Percentiles rank a stretch among this genome's conserved stretches.
Conservation (phyloP, 2,888 invertebrate genomes). For the Cecidostiba fungosa region DNA sequence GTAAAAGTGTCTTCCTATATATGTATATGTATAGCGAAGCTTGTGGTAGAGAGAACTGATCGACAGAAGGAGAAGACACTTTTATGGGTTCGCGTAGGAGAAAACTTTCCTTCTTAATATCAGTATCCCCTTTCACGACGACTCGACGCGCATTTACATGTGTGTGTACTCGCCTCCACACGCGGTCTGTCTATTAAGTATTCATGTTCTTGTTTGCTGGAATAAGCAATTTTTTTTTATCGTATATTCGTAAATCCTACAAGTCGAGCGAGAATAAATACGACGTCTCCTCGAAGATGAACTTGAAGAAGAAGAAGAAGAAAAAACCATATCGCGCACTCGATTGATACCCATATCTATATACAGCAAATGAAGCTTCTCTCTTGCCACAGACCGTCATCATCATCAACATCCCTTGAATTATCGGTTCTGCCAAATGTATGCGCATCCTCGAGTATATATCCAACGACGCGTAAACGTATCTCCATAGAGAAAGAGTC, state of each 20-base stretch:
- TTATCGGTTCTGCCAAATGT: neutral
- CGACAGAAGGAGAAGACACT: slow-evolving; percentile 61
- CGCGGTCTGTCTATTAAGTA: slow-evolving; percentile 33
- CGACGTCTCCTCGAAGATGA: neutral
- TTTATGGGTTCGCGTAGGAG: slow-evolving; percentile 54
- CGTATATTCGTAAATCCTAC: neutral
- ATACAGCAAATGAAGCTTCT: neutral
- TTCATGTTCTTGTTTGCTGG: slow-evolving; percentile 56
- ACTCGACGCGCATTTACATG: slow-evolving; percentile 15
- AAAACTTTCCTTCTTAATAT: slow-evolving; percentile 50
- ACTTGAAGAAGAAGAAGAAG: neutral
- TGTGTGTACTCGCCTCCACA: neutral
- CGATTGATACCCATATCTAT: neutral
- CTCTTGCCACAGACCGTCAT: neutral
- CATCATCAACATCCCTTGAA: neutral
- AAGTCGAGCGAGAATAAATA: neutral
- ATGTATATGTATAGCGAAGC: slow-evolving; percentile 14
- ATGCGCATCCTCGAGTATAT: neutral
- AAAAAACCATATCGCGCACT: no score
- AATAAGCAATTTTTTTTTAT: neutral
- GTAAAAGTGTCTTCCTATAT: slow-evolving; percentile 52
- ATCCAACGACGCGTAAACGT: neutral
- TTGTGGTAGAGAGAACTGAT: slow-evolving; percentile 60
- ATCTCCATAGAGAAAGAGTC: neutral
- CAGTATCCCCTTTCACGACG: slow-evolving; percentile 6